Evolutionary conservation across 2,888 invertebrate genomes (phyloP).

Genomic region (Drosophila niveifrons): DNA sequence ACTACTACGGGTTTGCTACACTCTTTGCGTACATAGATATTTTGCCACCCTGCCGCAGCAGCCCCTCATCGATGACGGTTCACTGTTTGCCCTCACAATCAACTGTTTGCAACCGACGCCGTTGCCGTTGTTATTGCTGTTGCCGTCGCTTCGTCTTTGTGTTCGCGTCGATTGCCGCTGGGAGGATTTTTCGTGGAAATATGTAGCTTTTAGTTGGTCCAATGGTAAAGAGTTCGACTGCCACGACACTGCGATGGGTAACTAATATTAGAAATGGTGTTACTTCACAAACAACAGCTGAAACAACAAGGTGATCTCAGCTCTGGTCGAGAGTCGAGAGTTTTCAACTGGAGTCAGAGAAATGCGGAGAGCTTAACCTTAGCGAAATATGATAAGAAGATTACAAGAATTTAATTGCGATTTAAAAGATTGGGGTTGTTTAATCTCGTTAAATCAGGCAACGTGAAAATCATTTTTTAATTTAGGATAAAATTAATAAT

Average conservation of each 20-base stretch:
- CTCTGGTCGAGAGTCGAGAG: not conserved
- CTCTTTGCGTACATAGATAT: not conserved
- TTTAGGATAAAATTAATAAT: too few species aligned
- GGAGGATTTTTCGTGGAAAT: conserved; percentile 71
- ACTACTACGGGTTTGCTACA: too few species aligned
- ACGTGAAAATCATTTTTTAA: too few species aligned
- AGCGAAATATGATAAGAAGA: too few species aligned
- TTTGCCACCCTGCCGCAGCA: conserved; percentile 34
- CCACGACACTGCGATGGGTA: conserved; percentile 18
- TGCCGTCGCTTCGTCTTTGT: conserved; percentile 30
- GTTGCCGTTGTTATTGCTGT: conserved; percentile 12
- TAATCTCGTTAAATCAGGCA: too few species aligned
- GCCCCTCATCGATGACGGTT: conserved; percentile 35
- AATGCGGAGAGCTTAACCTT: not conserved
- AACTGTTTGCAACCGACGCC: conserved; percentile 63
- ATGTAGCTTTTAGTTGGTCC: conserved; percentile 58
- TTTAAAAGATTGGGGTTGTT: too few species aligned
- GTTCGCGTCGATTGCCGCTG: conserved; percentile 44
- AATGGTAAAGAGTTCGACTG: conserved; percentile 36
- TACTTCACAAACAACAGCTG: conserved; percentile 58
- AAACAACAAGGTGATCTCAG: conserved; percentile 29
- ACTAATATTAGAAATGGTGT: conserved; percentile 58
- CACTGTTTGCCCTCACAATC: conserved; percentile 57
- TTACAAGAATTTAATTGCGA: too few species aligned
- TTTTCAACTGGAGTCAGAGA: conserved; percentile 3